Conservation (phyloP, 2,113 vertebrate species). For the Astatotilapia flaviijosephi region DNA sequence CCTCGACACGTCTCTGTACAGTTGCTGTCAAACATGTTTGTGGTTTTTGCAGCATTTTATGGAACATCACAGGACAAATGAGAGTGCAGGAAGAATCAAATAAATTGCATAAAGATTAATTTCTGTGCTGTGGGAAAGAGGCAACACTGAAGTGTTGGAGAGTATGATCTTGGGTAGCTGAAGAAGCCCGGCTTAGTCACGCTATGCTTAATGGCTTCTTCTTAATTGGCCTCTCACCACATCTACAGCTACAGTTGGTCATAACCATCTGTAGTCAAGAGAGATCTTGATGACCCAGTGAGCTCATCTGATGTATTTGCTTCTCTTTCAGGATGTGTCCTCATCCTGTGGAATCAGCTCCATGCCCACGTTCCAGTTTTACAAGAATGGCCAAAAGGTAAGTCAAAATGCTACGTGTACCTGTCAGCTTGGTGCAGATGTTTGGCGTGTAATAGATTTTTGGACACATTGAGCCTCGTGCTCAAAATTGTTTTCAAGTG, state of each 20-base stretch:
- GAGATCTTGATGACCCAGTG: not conserved
- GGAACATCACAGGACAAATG: not conserved
- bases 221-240: not conserved
- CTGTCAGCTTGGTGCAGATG: not conserved
- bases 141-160: not conserved
- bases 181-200: not conserved
- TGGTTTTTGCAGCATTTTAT: not conserved
- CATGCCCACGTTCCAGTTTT: constrained; percentile 95
- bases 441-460: not conserved
- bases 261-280: not conserved
- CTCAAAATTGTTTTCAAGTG: not conserved
- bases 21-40: not conserved
- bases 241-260: not conserved
- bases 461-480: not conserved
- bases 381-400: constrained; percentile 78
- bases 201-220: not conserved
- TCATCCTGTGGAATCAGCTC: constrained; percentile 68
- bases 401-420: not conserved
- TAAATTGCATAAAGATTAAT: not conserved
- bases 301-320: not conserved
- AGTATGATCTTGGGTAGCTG: not conserved
- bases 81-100: not conserved
- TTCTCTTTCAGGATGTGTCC: constrained; percentile 77
- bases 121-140: not conserved
- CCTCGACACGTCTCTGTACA: not conserved